Evolutionary conservation across 2,113 vertebrate genomes (phyloP).

Genomic region (Phycodurus eques): DNA sequence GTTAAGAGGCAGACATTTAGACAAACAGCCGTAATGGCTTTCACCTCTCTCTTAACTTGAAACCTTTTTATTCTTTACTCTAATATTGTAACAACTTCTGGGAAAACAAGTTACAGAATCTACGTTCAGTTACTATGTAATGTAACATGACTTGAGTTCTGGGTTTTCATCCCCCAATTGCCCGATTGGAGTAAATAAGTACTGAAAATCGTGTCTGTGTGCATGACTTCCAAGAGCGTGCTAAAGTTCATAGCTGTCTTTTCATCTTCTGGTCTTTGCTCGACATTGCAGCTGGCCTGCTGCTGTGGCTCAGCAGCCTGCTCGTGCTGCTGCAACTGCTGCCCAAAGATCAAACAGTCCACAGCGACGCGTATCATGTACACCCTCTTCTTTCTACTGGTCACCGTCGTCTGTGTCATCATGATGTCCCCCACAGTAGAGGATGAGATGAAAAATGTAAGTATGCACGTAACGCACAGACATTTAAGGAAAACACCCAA

Average conservation of each 20-base stretch:
- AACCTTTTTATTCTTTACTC: not conserved
- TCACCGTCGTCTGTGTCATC: conserved; percentile 83
- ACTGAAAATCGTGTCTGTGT: not conserved
- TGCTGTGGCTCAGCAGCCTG: conserved; percentile 89
- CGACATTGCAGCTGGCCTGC: conserved; percentile 84
- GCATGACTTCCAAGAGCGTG: conserved; percentile 1
- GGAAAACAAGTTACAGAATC: too few relatives aligned
- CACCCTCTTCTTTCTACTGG: conserved; percentile 88
- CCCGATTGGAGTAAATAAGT: too few relatives aligned
- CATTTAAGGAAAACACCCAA: not conserved
- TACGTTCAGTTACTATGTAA: too few relatives aligned
- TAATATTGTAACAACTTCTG: too few relatives aligned
- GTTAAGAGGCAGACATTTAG: not conserved
- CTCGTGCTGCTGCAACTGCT: conserved; percentile 88
- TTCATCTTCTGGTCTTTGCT: conserved; percentile 19
- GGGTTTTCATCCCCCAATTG: too few relatives aligned
- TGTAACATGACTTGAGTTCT: too few relatives aligned
- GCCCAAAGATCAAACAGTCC: conserved; percentile 94
- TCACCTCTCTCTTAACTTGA: not conserved
- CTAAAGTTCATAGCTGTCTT: conserved; percentile 11
- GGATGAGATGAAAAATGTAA: conserved; percentile 77
- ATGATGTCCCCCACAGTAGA: conserved; percentile 94
- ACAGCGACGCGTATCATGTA: conserved; percentile 95
- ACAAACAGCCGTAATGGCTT: not conserved
- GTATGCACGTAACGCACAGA: conserved; percentile 49